phyloP scores from a whole-genome alignment of 2,113 vertebrate species.

The Xenopus borealis region DNA sequence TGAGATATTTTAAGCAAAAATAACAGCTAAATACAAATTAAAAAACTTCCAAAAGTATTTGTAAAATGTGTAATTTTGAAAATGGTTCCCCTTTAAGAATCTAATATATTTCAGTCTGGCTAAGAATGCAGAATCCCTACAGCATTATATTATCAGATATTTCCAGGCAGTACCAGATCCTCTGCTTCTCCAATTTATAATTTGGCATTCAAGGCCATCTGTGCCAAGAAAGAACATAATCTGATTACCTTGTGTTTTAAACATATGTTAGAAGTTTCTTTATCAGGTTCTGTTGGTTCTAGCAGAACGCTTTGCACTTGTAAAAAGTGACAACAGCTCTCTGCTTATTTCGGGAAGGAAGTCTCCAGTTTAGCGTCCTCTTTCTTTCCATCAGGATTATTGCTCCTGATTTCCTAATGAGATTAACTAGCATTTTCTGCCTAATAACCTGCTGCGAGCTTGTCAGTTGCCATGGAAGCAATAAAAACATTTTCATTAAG shows the following conservation, averaged over 20 bases:
- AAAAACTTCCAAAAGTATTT: too few species aligned
- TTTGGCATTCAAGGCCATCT: constrained; percentile 16
- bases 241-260: constrained; percentile 12
- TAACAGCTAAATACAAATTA: too few species aligned
- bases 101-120: too few species aligned
- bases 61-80: too few species aligned
- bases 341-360: not conserved
- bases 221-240: constrained; percentile 6
- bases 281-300: not conserved
- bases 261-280: constrained; percentile 6
- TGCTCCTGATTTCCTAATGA: not conserved
- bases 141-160: too few species aligned
- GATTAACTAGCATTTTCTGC: not conserved
- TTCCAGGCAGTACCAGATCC: not conserved
- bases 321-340: not conserved
- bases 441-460: not conserved
- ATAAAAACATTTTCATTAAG: too few species aligned
- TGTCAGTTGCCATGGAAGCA: not conserved
- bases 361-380: not conserved
- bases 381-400: not conserved
- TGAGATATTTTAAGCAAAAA: too few species aligned
- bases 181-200: constrained; percentile 24
- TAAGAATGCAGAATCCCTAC: too few species aligned
- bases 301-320: not conserved
- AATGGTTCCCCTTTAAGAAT: too few species aligned